phyloP scores from a whole-genome alignment of 2,113 vertebrate genomes.

The Paramormyrops kingsleyae region DNA sequence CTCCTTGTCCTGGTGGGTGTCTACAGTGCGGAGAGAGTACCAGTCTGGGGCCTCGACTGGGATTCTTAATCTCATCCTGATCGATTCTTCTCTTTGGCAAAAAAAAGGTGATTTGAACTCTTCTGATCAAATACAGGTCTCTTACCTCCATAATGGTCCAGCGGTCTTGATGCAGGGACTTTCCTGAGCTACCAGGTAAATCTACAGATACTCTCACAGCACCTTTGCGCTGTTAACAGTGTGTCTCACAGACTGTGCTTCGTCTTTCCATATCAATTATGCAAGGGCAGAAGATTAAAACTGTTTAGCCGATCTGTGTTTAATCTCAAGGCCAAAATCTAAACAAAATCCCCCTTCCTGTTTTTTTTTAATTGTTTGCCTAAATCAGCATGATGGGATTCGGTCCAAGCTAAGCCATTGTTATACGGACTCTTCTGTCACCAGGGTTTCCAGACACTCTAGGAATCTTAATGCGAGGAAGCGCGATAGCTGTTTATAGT shows the following conservation, averaged over 20 bases:
- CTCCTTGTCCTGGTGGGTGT: neutral
- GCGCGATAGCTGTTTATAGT: neutral
- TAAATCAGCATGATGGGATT: neutral
- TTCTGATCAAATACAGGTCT: constrained; percentile 8
- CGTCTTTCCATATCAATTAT: neutral
- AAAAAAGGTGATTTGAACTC: constrained; percentile 16
- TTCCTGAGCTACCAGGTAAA: neutral
- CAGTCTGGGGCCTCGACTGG: constrained; percentile 9
- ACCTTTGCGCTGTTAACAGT: neutral
- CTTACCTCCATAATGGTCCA: neutral
- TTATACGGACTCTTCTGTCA: neutral
- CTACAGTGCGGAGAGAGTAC: neutral
- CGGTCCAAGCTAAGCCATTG: neutral
- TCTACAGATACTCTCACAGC: neutral
- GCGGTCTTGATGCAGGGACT: neutral
- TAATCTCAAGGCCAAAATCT: constrained; percentile 10
- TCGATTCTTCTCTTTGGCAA: constrained; percentile 11
- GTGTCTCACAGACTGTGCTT: neutral
- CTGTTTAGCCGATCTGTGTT: neutral
- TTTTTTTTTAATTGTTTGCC: neutral
- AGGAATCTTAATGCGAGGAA: neutral
- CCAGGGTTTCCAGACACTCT: neutral
- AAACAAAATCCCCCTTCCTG: neutral
- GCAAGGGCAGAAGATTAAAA: neutral
- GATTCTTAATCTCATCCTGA: constrained; percentile 31